phyloP scores from a whole-genome alignment of 2,888 invertebrate genomes.

The Thalpophila matura region DNA sequence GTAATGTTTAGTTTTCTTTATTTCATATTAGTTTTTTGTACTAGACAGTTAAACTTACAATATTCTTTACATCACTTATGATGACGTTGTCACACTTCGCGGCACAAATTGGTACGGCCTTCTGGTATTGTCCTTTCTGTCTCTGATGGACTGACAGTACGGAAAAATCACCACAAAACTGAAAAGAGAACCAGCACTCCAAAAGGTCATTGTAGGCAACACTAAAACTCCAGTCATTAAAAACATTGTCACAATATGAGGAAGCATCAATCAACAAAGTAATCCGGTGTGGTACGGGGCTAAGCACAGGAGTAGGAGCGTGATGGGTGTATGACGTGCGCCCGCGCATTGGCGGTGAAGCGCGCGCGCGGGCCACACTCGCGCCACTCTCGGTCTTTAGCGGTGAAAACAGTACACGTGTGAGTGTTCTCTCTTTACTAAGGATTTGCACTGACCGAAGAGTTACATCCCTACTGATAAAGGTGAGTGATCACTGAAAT shows the following conservation, averaged over 20 bases:
- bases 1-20: too few relatives aligned
- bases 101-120: too few relatives aligned
- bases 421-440: constrained; percentile 57
- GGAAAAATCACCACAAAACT: too few relatives aligned
- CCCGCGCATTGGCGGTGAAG: constrained; percentile 75
- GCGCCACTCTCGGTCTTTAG: constrained; percentile 71
- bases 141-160: too few relatives aligned
- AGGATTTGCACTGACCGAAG: constrained; percentile 52
- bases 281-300: constrained; percentile 49
- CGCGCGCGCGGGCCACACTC: constrained; percentile 76
- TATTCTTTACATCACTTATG: too few relatives aligned
- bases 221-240: constrained; percentile 6
- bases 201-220: too few relatives aligned
- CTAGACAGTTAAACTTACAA: too few relatives aligned
- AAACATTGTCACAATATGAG: constrained; percentile 43
- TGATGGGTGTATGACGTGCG: constrained; percentile 50
- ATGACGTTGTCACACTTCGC: too few relatives aligned
- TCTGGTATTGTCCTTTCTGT: too few relatives aligned
- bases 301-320: constrained; percentile 61
- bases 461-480: constrained; percentile 30
- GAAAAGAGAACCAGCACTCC: too few relatives aligned
- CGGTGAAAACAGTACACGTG: constrained; percentile 69
- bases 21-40: too few relatives aligned
- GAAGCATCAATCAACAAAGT: constrained; percentile 26
- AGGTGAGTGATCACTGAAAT: constrained; percentile 39